phyloP scores from a whole-genome alignment of 2,888 invertebrate genomes.

The Rhagophthalmus giganteus region DNA sequence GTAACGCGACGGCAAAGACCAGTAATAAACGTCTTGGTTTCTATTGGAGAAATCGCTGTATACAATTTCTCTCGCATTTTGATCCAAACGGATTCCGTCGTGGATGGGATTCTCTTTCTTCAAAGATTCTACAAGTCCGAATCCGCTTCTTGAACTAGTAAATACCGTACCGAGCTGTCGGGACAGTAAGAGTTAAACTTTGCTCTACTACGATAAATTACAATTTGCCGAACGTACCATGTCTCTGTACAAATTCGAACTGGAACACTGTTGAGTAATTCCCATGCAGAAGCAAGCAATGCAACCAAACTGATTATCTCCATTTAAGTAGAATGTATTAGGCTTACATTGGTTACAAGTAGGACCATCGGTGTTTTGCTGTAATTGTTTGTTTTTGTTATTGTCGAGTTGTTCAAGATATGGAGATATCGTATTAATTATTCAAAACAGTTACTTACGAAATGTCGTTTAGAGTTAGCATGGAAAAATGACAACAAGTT shows the following conservation, averaged over 20 bases:
- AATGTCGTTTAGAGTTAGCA: conserved; percentile 17
- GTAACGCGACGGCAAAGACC: conserved; percentile 76
- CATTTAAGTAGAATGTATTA: conserved; percentile 81
- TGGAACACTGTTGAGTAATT: conserved; percentile 76
- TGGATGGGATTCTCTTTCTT: conserved; percentile 55
- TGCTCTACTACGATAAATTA: too few relatives aligned
- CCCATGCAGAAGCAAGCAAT: conserved; percentile 96
- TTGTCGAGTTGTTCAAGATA: too few relatives aligned
- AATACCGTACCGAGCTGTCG: conserved; percentile 60
- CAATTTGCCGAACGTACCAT: conserved; percentile 41
- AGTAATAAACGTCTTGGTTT: conserved; percentile 73
- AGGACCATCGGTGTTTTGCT: conserved; percentile 71
- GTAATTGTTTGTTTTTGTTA: too few relatives aligned
- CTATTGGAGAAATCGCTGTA: conserved; percentile 64
- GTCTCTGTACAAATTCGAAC: conserved; percentile 63
- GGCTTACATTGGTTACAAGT: conserved; percentile 85
- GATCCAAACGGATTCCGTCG: conserved; percentile 58
- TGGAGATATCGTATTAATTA: too few relatives aligned
- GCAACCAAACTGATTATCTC: conserved; percentile 83
- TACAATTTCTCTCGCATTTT: conserved; percentile 64
- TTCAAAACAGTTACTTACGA: conserved; percentile 25
- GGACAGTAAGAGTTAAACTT: too few relatives aligned
- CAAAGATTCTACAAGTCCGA: conserved; percentile 60
- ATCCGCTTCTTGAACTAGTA: conserved; percentile 60
- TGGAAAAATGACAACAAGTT: conserved; percentile 12